Conservation (phyloP, 2,888 invertebrate genomes). For the Andrena camellia region DNA sequence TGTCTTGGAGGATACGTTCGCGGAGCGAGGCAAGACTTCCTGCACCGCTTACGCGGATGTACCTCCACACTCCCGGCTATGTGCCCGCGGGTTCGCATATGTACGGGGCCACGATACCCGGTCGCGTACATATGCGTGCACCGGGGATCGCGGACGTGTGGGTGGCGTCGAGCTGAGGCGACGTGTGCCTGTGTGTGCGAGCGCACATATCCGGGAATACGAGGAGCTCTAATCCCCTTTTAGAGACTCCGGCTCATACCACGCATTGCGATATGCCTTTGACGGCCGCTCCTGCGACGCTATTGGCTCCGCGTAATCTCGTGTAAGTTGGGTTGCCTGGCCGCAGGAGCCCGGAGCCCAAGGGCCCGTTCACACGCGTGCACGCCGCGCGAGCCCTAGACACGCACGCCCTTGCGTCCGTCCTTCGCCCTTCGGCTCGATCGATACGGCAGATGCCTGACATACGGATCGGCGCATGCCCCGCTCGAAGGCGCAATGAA, state of each 20-base stretch:
- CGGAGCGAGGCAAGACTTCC: slow-evolving; percentile 68
- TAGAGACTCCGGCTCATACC: slow-evolving; percentile 81
- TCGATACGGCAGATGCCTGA: slow-evolving; percentile 84
- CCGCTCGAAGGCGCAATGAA: slow-evolving; percentile 45
- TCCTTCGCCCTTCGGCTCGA: slow-evolving; percentile 69
- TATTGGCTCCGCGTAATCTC: slow-evolving; percentile 83
- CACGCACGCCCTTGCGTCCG: slow-evolving; percentile 58
- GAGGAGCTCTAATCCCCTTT: slow-evolving; percentile 84
- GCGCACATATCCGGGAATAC: slow-evolving; percentile 77
- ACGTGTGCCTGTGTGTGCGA: slow-evolving; percentile 27
- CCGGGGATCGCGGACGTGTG: slow-evolving; percentile 13
- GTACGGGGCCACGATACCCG: slow-evolving; percentile 43
- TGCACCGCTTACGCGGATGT: slow-evolving; percentile 56
- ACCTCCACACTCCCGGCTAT: slow-evolving; percentile 15
- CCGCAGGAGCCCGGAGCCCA: slow-evolving; percentile 78
- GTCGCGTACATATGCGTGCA: slow-evolving; percentile 39
- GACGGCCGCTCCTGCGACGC: slow-evolving; percentile 81
- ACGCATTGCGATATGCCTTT: slow-evolving; percentile 82
- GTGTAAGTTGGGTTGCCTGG: slow-evolving; percentile 84
- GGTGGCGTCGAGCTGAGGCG: neutral
- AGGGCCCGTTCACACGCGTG: slow-evolving; percentile 77
- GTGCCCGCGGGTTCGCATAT: slow-evolving; percentile 35
- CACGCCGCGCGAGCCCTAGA: slow-evolving; percentile 41
- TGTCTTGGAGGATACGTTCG: slow-evolving; percentile 75
- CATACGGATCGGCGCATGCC: slow-evolving; percentile 81